Conservation (phyloP, 64 coral and sea anemone genomes). For the Stichodactyla mertensii region DNA sequence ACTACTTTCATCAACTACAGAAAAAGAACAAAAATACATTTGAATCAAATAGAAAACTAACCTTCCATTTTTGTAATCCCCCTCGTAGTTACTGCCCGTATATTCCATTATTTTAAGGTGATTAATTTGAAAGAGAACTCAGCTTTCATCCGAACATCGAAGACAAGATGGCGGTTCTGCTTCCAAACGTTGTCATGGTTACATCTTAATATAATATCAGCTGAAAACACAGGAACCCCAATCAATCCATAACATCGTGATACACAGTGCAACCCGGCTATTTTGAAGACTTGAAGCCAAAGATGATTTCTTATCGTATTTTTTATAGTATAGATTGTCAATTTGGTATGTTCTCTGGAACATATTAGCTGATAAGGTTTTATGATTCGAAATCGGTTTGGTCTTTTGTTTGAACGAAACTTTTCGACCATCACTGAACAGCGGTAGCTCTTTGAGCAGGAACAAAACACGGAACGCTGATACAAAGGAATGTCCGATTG, state of each 20-base stretch:
- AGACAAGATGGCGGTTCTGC: slow-evolving; percentile 37
- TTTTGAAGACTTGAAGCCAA: not conserved
- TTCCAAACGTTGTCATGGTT: slow-evolving; percentile 38
- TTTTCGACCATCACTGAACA: not conserved
- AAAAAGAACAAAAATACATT: not conserved
- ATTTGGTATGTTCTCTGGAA: not conserved
- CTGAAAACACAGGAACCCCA: not conserved
- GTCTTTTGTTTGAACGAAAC: not conserved
- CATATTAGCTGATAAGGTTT: not conserved
- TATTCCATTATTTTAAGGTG: slow-evolving; percentile 66
- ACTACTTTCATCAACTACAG: not conserved
- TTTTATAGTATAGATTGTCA: not conserved
- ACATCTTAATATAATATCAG: slow-evolving; percentile 30
- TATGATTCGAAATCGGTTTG: not conserved
- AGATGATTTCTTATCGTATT: not conserved
- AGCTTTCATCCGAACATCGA: not conserved
- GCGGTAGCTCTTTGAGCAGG: not conserved
- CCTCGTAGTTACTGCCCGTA: slow-evolving; percentile 86
- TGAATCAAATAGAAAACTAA: slow-evolving; percentile 17
- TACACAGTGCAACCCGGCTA: not conserved
- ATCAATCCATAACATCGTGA: not conserved
- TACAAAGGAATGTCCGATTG: not conserved
- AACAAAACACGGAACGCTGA: not conserved
- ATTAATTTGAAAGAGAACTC: not conserved
- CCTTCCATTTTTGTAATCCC: slow-evolving; percentile 94